Percentiles rank a stretch among this genome's conserved stretches.
Evolutionary conservation across 2,888 invertebrate species (phyloP).

Genomic region (Cancer borealis): DNA sequence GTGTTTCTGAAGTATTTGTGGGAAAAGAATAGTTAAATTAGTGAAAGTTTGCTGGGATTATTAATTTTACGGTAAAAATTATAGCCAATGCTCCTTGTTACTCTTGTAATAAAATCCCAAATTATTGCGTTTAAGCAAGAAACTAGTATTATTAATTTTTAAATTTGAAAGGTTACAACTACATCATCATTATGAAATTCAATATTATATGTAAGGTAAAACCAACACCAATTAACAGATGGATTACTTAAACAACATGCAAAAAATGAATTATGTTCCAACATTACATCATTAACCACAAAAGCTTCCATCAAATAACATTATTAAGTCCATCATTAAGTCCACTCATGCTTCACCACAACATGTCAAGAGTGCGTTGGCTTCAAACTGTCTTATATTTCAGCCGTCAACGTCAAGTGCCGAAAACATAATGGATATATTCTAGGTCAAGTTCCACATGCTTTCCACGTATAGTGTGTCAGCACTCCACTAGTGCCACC

Average conservation of each 20-base stretch:
- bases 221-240: conserved; percentile 16
- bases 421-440: neutral
- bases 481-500: neutral
- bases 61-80: neutral
- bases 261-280: neutral
- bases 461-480: conserved; percentile 56
- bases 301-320: neutral
- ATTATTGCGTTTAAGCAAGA: neutral
- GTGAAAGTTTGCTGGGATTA: neutral
- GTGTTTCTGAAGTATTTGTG: neutral
- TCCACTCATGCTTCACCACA: conserved; percentile 39
- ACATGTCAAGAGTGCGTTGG: neutral
- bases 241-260: conserved; percentile 5
- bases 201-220: neutral
- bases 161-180: neutral
- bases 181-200: neutral
- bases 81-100: neutral
- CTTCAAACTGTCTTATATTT: neutral
- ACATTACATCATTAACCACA: neutral
- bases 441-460: conserved; percentile 54
- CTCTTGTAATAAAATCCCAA: neutral
- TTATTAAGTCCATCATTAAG: neutral
- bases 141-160: neutral
- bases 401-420: neutral
- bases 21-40: neutral